Conservation (phyloP, 2,113 vertebrate species). For the Phoenicopterus ruber region DNA sequence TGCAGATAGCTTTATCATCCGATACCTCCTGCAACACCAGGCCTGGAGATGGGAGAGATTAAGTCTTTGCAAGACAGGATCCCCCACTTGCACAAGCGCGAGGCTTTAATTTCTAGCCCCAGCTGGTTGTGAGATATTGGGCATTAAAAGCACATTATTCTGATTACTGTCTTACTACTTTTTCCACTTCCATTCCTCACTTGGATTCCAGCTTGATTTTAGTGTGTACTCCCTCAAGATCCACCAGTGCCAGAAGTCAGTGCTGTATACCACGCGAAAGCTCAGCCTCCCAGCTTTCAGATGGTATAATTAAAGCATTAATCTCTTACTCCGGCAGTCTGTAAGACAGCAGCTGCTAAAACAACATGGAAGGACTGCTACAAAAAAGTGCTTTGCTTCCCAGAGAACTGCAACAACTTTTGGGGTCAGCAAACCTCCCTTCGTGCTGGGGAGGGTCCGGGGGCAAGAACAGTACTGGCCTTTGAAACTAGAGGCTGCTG, state of each 20-base stretch:
- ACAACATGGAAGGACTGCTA: not conserved
- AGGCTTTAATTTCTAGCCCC: constrained; percentile 47
- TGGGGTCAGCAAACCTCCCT: not conserved
- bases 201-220: constrained; percentile 56
- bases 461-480: not conserved
- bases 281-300: constrained; percentile 55
- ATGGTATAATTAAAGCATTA: constrained; percentile 70
- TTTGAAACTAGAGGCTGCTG: constrained; percentile 46
- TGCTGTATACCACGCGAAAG: constrained; percentile 8
- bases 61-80: not conserved
- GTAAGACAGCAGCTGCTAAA: constrained; percentile 57
- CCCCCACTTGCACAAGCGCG: not conserved
- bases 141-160: constrained; percentile 65
- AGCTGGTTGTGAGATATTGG: constrained; percentile 61
- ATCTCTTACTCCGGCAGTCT: constrained; percentile 62
- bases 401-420: not conserved
- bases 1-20: not conserved
- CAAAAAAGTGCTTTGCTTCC: not conserved
- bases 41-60: not conserved
- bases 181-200: constrained; percentile 35
- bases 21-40: not conserved
- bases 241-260: constrained; percentile 45
- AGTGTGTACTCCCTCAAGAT: constrained; percentile 51
- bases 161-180: constrained; percentile 50
- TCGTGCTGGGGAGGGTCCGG: not conserved